These are phyloP conservation scores for Piaya cayana DNA, from an alignment of 2,113 vertebrate genomes.

Conservation along the genomic window DNA sequence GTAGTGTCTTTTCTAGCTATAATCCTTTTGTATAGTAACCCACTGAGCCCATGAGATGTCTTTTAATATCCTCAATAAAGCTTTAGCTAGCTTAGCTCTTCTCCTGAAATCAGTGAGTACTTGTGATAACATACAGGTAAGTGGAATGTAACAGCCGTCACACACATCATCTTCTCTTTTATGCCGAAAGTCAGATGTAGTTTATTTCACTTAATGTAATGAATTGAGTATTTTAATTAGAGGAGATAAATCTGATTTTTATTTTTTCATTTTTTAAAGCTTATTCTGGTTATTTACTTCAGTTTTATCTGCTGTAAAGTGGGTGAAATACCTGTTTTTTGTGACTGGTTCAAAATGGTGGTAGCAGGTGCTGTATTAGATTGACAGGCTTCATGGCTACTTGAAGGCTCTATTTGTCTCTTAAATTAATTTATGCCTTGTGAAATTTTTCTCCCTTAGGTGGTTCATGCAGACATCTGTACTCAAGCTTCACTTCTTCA, in stretches of 20 bases:
- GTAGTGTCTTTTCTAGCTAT: background rate
- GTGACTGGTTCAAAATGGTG: background rate
- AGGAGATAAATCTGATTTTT: background rate
- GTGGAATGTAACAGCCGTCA: background rate
- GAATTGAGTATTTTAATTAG: background rate
- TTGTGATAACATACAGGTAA: background rate
- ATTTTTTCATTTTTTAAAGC: background rate
- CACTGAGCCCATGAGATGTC: background rate
- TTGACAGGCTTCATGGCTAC: background rate
- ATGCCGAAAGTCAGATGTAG: background rate
- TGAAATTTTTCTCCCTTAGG: slow-evolving; percentile 75
- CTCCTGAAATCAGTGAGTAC: background rate
- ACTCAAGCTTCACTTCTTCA: slow-evolving; percentile 84
- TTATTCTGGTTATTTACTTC: background rate
- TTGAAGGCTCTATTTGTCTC: background rate
- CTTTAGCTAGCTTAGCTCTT: background rate
- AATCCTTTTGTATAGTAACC: background rate
- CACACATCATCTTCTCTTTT: background rate
- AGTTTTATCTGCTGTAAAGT: background rate
- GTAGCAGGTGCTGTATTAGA: background rate
- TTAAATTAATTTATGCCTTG: slow-evolving; percentile 6
- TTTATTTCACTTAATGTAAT: background rate
- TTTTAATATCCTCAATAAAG: background rate
- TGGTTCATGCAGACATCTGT: slow-evolving; percentile 87
- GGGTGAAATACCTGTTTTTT: background rate